phyloP scores from a whole-genome alignment of 2,888 invertebrate species.

The Mesoligia furuncula region DNA sequence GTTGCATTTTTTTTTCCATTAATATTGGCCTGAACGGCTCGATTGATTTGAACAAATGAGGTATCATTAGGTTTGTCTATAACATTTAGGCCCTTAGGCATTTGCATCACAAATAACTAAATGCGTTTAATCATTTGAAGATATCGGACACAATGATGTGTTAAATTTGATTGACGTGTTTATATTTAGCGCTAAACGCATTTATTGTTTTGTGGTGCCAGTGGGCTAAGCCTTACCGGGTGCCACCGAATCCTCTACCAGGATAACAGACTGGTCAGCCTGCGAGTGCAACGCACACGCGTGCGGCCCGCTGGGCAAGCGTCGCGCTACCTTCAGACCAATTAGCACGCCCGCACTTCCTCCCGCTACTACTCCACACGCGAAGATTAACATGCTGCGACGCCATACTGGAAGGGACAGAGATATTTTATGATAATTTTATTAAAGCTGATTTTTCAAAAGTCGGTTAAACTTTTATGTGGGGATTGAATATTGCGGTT shows the following conservation, averaged over 20 bases:
- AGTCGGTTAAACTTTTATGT: too few species aligned
- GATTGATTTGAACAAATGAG: background rate
- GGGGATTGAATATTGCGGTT: background rate
- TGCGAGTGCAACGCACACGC: slow-evolving; percentile 84
- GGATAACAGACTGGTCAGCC: slow-evolving; percentile 83
- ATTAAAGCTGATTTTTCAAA: background rate
- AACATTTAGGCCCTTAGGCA: background rate
- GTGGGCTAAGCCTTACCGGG: slow-evolving; percentile 71
- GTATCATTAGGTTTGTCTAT: background rate
- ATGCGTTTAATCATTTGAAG: background rate
- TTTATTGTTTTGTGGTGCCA: background rate
- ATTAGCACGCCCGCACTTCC: slow-evolving; percentile 79
- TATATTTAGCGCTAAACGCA: background rate
- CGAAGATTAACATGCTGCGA: slow-evolving; percentile 84
- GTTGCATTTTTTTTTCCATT: too few species aligned
- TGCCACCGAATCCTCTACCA: slow-evolving; percentile 85
- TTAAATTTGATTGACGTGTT: background rate
- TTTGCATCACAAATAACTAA: background rate
- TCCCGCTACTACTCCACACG: slow-evolving; percentile 80
- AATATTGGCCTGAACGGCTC: background rate
- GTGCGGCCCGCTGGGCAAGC: slow-evolving; percentile 77
- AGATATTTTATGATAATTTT: background rate
- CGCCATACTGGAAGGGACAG: slow-evolving; percentile 82
- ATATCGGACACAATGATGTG: background rate
- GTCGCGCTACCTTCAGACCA: slow-evolving; percentile 76